Base-by-base conservation (phyloP, 1,140 invertebrate genomes). In the Bombus soroeensis region DNA sequence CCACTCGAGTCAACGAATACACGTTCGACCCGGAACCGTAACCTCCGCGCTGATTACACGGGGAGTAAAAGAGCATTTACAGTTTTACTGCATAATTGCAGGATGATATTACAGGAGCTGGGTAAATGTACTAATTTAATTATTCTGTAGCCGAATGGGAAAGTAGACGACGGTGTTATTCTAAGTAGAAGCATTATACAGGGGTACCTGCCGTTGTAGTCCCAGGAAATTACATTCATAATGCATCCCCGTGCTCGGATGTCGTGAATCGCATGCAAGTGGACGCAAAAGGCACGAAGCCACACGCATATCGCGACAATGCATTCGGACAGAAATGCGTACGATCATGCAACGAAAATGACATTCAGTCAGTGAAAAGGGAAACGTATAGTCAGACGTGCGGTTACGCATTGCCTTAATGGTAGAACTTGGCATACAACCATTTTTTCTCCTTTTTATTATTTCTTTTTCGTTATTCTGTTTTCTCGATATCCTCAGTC, bases 111-210 rank as follows among this genome's bases (percentile, higher is more conserved):
- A n/a, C 32, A 10, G 43, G 28, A 37, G 59, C 22, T 66, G 25
- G 43, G 59, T 47, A 83, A 74, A 76, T 62, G 72, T 4, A 22
- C 25, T 66, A 83, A 66, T 83, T 83, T 66, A 62, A 83, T 83
- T 83, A 76, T 75, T 66, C 72, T 28, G n/a, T 10, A 34, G 39
- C 13, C 57, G 71, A 64, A 66, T 28, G n/a, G n/a, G 71, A 66
- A 43, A 47, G n/a, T 75, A 66, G 59, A 81, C 47, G 37, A 18
- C 32, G 43, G 34, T 9, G 81, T 83, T 66, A n/a, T 64, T 66
- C 39, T 43, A 83, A 83, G 72, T 83, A 66, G 59, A 39, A 47
- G 37, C 81, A 39, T 66, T 83, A 39, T 3, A 57, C 9, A 13
- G 4, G 72, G 59, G 3, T 57, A 64, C 3, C 25, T 10, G 39